These are phyloP conservation scores for Arrhamphus sclerolepis DNA, from an alignment of 2,797 vertebrate genomes.

Conservation along the genomic window DNA sequence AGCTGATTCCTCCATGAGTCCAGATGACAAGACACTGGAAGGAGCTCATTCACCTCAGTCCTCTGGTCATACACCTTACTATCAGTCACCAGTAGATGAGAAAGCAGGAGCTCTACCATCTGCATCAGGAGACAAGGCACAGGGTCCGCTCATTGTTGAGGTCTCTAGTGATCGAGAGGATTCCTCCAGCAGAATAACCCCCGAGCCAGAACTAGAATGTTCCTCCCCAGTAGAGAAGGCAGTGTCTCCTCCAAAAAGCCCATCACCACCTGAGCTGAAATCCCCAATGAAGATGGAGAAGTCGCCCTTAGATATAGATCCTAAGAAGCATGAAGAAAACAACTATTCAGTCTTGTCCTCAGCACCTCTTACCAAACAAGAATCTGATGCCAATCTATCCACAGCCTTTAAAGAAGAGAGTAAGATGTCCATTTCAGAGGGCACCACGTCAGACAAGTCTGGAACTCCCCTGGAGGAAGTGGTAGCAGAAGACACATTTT, in stretches of 20 bases:
- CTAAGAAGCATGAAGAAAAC: constrained; percentile 74
- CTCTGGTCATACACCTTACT: constrained; percentile 96
- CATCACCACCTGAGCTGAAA: constrained; percentile 79
- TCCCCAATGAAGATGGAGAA: constrained; percentile 75
- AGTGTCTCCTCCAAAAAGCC: constrained; percentile 82
- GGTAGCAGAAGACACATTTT: constrained; percentile 95
- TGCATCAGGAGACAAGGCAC: constrained; percentile 64
- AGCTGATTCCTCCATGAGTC: constrained; percentile 83
- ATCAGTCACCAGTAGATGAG: constrained; percentile 96
- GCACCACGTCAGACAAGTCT: constrained; percentile 95
- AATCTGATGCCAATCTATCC: constrained; percentile 82
- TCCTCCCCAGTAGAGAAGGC: constrained; percentile 83
- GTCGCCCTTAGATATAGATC: constrained; percentile 64
- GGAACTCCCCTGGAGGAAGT: constrained; percentile 93
- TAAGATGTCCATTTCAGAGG: constrained; percentile 99
- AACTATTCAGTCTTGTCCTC: constrained; percentile 61
- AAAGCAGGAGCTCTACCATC: constrained; percentile 81
- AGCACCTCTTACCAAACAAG: constrained; percentile 76
- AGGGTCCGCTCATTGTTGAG: constrained; percentile 88
- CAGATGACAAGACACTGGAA: constrained; percentile 93
- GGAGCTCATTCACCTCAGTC: constrained; percentile 91
- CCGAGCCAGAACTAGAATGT: constrained; percentile 83
- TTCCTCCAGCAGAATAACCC: constrained; percentile 83
- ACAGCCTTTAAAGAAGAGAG: constrained; percentile 92
- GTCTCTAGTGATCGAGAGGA: constrained; percentile 89